Evolutionary conservation across 2,113 vertebrate genomes (phyloP).

Genomic region (Oryzias melastigma): DNA sequence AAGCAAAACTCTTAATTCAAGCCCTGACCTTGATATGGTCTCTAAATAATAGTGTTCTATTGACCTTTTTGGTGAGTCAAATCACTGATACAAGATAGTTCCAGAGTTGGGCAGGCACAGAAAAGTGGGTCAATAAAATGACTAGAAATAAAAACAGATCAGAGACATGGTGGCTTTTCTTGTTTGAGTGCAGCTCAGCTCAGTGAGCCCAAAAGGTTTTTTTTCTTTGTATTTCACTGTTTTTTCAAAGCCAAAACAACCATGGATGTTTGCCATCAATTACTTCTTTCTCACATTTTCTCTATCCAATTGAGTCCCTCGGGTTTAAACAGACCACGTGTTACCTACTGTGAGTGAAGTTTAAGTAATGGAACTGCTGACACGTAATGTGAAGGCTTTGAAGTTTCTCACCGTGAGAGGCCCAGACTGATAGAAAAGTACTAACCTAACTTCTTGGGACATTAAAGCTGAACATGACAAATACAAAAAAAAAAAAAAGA

Average conservation of each 20-base stretch:
- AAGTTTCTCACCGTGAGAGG: fast-evolving
- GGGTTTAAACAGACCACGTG: neutral
- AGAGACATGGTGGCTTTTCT: constrained; percentile 10
- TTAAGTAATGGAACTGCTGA: neutral
- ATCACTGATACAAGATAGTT: neutral
- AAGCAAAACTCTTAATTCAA: neutral
- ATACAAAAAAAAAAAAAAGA: no score
- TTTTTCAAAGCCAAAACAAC: constrained; percentile 25
- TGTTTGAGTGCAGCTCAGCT: constrained; percentile 11
- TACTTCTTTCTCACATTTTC: neutral
- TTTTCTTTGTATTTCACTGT: constrained; percentile 4
- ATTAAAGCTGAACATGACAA: no score
- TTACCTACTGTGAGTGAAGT: neutral
- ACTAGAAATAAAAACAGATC: constrained; percentile 18
- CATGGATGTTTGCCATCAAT: constrained; percentile 11
- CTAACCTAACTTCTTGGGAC: no score
- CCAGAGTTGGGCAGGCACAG: constrained; percentile 1
- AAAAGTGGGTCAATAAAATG: neutral
- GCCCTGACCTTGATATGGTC: neutral
- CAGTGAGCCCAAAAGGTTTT: neutral
- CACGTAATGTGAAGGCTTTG: neutral
- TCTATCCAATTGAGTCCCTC: neutral
- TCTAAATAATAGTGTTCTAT: neutral
- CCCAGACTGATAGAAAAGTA: no score
- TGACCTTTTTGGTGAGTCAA: neutral